phyloP scores from a whole-genome alignment of 2,888 invertebrate species.

The Hipparchia sbordonii region DNA sequence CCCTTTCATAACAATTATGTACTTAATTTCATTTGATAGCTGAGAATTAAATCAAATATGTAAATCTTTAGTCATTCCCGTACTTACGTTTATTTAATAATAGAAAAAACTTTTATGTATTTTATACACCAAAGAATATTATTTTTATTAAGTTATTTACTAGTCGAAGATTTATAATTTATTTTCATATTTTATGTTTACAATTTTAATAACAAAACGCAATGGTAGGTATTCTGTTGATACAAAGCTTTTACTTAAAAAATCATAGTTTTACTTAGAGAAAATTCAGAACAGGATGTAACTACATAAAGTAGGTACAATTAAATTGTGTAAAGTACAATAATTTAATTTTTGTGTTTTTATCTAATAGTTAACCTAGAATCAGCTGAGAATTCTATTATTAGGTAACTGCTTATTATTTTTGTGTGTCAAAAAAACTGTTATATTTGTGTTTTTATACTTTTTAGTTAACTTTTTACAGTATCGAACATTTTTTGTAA shows the following conservation, averaged over 20 bases:
- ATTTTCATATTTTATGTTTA: constrained; percentile 25
- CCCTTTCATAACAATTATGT: too few species aligned
- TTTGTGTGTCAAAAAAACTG: not conserved
- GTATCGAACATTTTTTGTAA: not conserved
- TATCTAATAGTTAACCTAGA: too few species aligned
- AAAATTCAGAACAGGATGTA: not conserved
- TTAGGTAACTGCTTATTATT: too few species aligned
- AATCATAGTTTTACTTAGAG: not conserved
- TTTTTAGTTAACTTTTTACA: not conserved
- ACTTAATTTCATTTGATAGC: too few species aligned
- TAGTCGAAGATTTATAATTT: constrained; percentile 12
- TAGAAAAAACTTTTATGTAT: constrained; percentile 17
- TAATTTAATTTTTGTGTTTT: too few species aligned
- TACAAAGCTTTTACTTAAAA: not conserved
- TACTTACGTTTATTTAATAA: not conserved
- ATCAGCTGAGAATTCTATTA: too few species aligned
- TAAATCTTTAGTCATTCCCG: constrained; percentile 5
- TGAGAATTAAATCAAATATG: too few species aligned
- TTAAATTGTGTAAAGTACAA: too few species aligned
- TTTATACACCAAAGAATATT: constrained; percentile 37
- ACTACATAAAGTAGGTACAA: too few species aligned
- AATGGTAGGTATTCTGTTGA: not conserved
- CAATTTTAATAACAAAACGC: constrained; percentile 9
- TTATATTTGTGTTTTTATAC: not conserved
- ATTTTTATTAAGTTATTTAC: constrained; percentile 43